These are phyloP conservation scores for Zenarchopterus dispar DNA, from an alignment of 2,797 vertebrate species.

Conservation along the genomic window DNA sequence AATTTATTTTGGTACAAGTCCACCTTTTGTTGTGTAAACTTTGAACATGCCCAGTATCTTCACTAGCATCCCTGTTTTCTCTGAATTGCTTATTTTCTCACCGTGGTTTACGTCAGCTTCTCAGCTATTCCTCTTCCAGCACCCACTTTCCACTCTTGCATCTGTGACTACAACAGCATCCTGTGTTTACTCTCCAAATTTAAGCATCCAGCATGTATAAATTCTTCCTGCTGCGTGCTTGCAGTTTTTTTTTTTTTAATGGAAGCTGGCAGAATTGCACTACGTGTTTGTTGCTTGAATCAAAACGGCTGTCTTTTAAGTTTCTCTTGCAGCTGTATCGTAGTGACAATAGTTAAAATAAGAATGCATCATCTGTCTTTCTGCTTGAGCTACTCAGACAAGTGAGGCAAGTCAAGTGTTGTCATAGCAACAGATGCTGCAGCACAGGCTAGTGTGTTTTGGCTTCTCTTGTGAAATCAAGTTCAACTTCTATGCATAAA, in stretches of 20 bases:
- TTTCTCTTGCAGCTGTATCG: constrained; percentile 6
- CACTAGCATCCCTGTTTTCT: constrained; percentile 16
- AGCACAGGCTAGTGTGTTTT: constrained; percentile 47
- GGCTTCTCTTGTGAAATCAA: constrained; percentile 71
- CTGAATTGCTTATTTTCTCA: neutral
- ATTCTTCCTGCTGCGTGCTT: constrained; percentile 7
- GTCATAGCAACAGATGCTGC: constrained; percentile 76
- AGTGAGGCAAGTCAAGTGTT: constrained; percentile 54
- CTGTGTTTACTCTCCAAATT: constrained; percentile 18
- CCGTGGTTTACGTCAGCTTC: constrained; percentile 10
- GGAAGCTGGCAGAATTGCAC: neutral
- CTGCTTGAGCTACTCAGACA: constrained; percentile 37
- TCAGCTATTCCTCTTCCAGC: constrained; percentile 18
- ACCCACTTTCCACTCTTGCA: constrained; percentile 6
- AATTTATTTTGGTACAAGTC: neutral
- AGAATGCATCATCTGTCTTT: constrained; percentile 39
- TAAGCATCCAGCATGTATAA: constrained; percentile 9
- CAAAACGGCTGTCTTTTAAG: constrained; percentile 6
- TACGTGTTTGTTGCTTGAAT: neutral
- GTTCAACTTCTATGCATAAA: constrained; percentile 45
- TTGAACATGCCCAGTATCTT: constrained; percentile 21
- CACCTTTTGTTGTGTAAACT: constrained; percentile 24
- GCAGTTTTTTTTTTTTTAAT: neutral
- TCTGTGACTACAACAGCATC: constrained; percentile 7
- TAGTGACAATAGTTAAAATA: constrained; percentile 31